These are phyloP conservation scores for Laspeyria flexula DNA, from an alignment of 2,888 invertebrate genomes.

Conservation along the genomic window DNA sequence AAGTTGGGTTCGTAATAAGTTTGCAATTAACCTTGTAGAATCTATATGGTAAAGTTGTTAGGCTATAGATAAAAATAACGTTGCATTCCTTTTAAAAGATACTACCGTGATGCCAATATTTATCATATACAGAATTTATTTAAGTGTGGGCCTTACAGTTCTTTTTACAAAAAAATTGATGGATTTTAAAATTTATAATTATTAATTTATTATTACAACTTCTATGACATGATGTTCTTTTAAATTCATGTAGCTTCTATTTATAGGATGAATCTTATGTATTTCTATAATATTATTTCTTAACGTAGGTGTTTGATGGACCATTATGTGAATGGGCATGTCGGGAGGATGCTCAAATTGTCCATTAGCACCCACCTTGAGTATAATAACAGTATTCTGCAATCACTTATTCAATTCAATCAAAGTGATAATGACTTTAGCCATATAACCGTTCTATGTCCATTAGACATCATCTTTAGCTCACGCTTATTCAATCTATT, in stretches of 20 bases:
- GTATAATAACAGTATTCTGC: neutral
- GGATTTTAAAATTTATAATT: too few species aligned
- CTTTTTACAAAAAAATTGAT: too few species aligned
- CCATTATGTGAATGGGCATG: neutral
- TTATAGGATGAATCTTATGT: too few species aligned
- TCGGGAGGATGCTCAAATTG: neutral
- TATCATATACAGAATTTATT: too few species aligned
- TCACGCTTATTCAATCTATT: too few species aligned
- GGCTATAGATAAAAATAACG: neutral
- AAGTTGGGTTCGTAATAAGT: conserved; percentile 5
- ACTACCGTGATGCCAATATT: too few species aligned
- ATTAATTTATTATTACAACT: too few species aligned
- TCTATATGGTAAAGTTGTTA: conserved; percentile 12
- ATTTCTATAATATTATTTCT: neutral
- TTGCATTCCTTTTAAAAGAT: too few species aligned
- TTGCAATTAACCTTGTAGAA: conserved; percentile 14
- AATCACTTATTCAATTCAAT: neutral
- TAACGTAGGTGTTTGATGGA: neutral
- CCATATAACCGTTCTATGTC: neutral
- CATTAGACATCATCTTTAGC: neutral
- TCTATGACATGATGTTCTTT: too few species aligned
- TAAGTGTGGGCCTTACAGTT: too few species aligned
- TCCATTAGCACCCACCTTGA: neutral
- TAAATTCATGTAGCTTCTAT: too few species aligned
- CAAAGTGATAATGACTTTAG: neutral